Conservation (phyloP, 2,113 vertebrate genomes). For the Eolophus roseicapilla region DNA sequence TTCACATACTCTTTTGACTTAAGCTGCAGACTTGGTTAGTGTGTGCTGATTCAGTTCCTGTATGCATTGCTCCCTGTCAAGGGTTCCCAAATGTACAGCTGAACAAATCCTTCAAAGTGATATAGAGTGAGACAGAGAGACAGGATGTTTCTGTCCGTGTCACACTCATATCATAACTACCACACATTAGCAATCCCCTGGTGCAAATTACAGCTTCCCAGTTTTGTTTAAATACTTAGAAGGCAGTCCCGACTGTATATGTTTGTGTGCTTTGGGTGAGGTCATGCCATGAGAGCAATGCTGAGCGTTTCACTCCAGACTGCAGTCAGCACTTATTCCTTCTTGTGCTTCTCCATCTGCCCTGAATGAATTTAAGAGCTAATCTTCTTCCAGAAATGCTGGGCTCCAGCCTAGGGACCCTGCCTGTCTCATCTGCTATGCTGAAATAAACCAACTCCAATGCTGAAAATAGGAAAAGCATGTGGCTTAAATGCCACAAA, state of each 20-base stretch:
- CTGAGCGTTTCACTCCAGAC: background rate
- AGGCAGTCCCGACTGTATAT: accelerated
- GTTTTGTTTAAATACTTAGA: background rate
- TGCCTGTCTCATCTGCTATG: background rate
- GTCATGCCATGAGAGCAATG: background rate
- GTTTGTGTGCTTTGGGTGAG: background rate
- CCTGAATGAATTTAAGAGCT: background rate
- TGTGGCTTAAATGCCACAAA: background rate
- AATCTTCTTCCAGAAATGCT: background rate
- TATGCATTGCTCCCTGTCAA: background rate
- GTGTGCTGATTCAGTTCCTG: background rate
- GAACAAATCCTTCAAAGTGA: background rate
- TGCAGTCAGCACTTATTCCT: background rate
- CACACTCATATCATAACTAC: background rate
- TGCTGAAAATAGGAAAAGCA: background rate
- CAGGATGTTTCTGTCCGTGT: background rate
- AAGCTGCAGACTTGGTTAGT: background rate
- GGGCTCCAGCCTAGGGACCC: background rate
- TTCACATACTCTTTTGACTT: background rate
- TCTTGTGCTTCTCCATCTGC: background rate
- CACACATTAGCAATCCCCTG: background rate
- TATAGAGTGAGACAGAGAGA: background rate
- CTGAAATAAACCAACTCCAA: background rate
- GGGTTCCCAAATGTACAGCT: background rate
- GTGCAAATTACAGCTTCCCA: background rate